phyloP scores from a whole-genome alignment of 2,888 invertebrate species.

The Tubulanus polymorphus region DNA sequence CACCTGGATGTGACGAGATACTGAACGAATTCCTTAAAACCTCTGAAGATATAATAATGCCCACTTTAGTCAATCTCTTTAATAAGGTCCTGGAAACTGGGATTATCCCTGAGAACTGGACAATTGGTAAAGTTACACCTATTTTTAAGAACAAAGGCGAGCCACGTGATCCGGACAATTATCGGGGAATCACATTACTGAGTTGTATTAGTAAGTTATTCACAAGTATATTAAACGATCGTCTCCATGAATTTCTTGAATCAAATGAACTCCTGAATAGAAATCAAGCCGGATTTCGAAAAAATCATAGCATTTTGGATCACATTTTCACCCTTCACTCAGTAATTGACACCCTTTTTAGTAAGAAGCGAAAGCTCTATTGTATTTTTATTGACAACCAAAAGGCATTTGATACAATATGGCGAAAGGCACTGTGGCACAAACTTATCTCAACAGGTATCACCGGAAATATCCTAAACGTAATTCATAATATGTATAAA shows the following conservation, averaged over 20 bases:
- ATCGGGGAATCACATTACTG: constrained; percentile 16
- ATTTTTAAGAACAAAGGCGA: constrained; percentile 16
- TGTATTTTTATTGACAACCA: constrained; percentile 7
- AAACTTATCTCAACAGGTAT: constrained; percentile 11
- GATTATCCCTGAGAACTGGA: constrained; percentile 12
- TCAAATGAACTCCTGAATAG: constrained; percentile 13
- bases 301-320: constrained; percentile 15
- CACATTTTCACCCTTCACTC: constrained; percentile 16
- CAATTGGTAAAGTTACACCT: constrained; percentile 10
- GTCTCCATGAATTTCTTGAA: constrained; percentile 12
- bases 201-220: constrained; percentile 18
- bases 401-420: constrained; percentile 16
- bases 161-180: constrained; percentile 15
- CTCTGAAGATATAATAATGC: constrained; percentile 7
- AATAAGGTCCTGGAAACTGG: constrained; percentile 12
- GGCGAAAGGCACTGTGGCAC: constrained; percentile 14
- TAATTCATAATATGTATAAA: constrained; percentile 2
- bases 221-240: constrained; percentile 15
- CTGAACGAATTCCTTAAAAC: constrained; percentile 14
- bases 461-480: not conserved
- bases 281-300: constrained; percentile 19
- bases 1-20: no score
- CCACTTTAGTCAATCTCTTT: constrained; percentile 9
- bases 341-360: constrained; percentile 15
- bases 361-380: no score